Evolutionary conservation across 1,140 invertebrate genomes (phyloP), one percentile per base, ranked within the genome.

Genomic region (Drosophila sucinea): DNA sequence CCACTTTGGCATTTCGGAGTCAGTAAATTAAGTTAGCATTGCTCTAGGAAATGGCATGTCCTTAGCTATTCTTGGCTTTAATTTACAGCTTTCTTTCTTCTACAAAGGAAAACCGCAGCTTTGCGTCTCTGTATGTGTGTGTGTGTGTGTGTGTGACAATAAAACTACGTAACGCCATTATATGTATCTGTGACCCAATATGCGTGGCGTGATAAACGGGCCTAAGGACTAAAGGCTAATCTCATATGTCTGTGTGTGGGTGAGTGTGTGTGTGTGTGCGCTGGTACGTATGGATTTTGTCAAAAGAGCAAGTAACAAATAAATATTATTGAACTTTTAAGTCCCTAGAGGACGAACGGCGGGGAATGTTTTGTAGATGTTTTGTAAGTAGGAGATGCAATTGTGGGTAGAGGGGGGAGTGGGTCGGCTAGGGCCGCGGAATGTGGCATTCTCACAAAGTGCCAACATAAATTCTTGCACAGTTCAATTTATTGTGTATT

Each of bases 321-420:
- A 87, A 89, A 89, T 89, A 87, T 89, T 89, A 87, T 89, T 89
- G 84, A 87, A 87, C 84, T 89, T 87, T 87, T 89, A 78, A 89
- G 68, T 87, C 84, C 84, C 84, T 58, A 51, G 84, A 67, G 84
- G 0, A 68, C 27, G 44, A 51, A 51, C 6, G 23, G 27, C 3
- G 44, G 23, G 1, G 44, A 27, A 17, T 27, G 25, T 3, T 7
- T 7, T 25, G 23, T 27, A 51, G 23, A 5, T 47, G 7, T 47
- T 17, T 35, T 35, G 33, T 35, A 47, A 51, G 23, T 51, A 51
- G 44, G 11, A 25, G 23, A 74, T 76, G 78, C 81, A 85, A 84
- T 82, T 79, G 79, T 55, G 44, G 73, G 66, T 40, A 32, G 5
- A 47, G 44, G 7, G 32, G 51, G 66, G 44, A 11, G 30, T 3